Evolutionary conservation across 2,888 invertebrate species (phyloP).

Genomic region (Tromatobia lineatoria): DNA sequence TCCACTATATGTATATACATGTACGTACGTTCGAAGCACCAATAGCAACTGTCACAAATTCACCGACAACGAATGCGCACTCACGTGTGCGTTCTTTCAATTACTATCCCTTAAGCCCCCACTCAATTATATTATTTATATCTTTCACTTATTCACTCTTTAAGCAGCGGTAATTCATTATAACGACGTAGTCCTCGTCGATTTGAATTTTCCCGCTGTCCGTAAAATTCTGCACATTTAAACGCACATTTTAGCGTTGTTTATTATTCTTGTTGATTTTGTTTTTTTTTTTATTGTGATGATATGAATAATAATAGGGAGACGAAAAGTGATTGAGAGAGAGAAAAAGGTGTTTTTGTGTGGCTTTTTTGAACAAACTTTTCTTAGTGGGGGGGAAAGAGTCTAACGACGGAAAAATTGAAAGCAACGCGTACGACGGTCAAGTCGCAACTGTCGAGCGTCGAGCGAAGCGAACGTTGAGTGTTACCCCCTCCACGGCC

Average conservation of each 20-base stretch:
- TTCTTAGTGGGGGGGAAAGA: slow-evolving; percentile 7
- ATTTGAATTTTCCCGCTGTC: slow-evolving; percentile 4
- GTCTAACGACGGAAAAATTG: slow-evolving; percentile 34
- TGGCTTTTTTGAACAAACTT: neutral
- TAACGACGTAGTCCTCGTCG: neutral
- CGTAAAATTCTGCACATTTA: slow-evolving; percentile 9
- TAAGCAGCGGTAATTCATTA: neutral
- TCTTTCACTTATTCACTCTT: slow-evolving; percentile 13
- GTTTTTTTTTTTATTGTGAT: slow-evolving; percentile 1
- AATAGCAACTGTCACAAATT: slow-evolving; percentile 46
- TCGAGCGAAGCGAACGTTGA: slow-evolving; percentile 62
- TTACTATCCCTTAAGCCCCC: neutral
- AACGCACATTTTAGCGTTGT: slow-evolving; percentile 6
- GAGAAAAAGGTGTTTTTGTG: neutral
- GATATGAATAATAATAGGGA: slow-evolving; percentile 23
- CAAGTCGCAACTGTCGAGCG: slow-evolving; percentile 79
- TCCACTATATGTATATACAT: slow-evolving; percentile 14
- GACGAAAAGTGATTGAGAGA: neutral
- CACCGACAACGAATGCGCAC: slow-evolving; percentile 25
- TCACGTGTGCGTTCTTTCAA: slow-evolving; percentile 28
- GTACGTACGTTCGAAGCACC: slow-evolving; percentile 30
- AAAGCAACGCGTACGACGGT: slow-evolving; percentile 76
- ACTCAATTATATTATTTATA: neutral
- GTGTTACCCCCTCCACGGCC: slow-evolving; percentile 49
- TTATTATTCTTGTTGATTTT: neutral